phyloP scores from a whole-genome alignment of 2,888 invertebrate species.

The Neoascia interrupta region DNA sequence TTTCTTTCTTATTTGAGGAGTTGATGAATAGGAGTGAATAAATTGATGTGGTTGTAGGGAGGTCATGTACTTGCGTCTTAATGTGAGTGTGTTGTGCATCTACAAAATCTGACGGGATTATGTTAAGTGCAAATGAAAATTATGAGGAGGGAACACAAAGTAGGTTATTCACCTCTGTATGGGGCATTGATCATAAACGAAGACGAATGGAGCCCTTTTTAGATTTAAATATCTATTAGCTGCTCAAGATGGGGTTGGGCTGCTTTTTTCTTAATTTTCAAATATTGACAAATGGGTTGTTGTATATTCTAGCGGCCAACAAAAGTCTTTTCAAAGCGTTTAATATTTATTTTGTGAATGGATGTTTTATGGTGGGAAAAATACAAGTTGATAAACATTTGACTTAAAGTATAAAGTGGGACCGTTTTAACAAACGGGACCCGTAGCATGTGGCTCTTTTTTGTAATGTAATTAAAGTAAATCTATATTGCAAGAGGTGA shows the following conservation, averaged over 20 bases:
- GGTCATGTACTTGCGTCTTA: slow-evolving; percentile 70
- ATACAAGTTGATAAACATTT: too few species aligned
- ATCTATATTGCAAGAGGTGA: too few species aligned
- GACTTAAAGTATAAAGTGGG: too few species aligned
- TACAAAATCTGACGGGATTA: slow-evolving; percentile 59
- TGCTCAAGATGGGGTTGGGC: slow-evolving; percentile 26
- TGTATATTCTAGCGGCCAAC: too few species aligned
- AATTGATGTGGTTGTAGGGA: slow-evolving; percentile 69
- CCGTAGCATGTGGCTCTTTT: too few species aligned
- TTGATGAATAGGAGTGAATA: slow-evolving; percentile 65
- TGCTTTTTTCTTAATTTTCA: slow-evolving; percentile 27
- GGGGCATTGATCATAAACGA: slow-evolving; percentile 29
- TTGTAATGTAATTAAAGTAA: too few species aligned
- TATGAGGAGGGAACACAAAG: slow-evolving; percentile 21
- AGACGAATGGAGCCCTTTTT: slow-evolving; percentile 29
- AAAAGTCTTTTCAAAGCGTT: too few species aligned
- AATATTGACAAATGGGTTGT: slow-evolving; percentile 54
- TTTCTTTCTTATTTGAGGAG: slow-evolving; percentile 50
- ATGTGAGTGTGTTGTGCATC: slow-evolving; percentile 40
- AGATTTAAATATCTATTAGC: slow-evolving; percentile 31
- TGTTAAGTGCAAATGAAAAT: slow-evolving; percentile 60
- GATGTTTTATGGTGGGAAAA: too few species aligned
- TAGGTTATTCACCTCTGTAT: slow-evolving; percentile 43
- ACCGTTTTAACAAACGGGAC: too few species aligned
- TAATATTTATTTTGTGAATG: too few species aligned